Evolutionary conservation across 2,888 invertebrate species (phyloP).

Genomic region (Dicycla oo): DNA sequence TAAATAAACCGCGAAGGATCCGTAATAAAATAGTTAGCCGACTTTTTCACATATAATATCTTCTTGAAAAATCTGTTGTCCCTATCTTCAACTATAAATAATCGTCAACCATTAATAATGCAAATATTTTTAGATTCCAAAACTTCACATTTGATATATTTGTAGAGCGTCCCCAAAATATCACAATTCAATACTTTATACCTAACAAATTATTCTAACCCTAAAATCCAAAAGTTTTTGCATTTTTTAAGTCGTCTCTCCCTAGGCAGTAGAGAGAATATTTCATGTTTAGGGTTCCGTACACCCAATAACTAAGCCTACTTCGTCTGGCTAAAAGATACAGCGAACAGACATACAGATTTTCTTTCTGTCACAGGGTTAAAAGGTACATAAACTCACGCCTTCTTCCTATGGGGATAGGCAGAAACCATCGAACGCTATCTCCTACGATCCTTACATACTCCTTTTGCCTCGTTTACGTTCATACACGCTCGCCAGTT

Average conservation of each 20-base stretch:
- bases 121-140: slow-evolving; percentile 13
- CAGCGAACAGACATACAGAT: not conserved
- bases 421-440: too few species aligned
- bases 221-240: slow-evolving; percentile 44
- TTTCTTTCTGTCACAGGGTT: not conserved
- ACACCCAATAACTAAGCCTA: too few species aligned
- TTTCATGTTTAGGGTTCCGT: slow-evolving; percentile 45
- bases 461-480: too few species aligned
- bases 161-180: slow-evolving; percentile 20
- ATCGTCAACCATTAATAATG: slow-evolving; percentile 16
- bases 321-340: too few species aligned
- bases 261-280: slow-evolving; percentile 28
- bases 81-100: slow-evolving; percentile 1
- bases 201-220: slow-evolving; percentile 48
- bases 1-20: too few species aligned
- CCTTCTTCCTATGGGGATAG: too few species aligned
- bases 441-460: too few species aligned
- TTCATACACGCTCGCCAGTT: too few species aligned
- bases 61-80: too few species aligned
- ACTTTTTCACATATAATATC: too few species aligned
- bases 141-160: slow-evolving; percentile 28
- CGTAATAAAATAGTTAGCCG: too few species aligned
- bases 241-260: slow-evolving; percentile 43
- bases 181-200: slow-evolving; percentile 36
- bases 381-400: too few species aligned